These are phyloP conservation scores for Drosophila suzukii DNA, from an alignment of 1,140 invertebrate species.

Conservation along the genomic window DNA sequence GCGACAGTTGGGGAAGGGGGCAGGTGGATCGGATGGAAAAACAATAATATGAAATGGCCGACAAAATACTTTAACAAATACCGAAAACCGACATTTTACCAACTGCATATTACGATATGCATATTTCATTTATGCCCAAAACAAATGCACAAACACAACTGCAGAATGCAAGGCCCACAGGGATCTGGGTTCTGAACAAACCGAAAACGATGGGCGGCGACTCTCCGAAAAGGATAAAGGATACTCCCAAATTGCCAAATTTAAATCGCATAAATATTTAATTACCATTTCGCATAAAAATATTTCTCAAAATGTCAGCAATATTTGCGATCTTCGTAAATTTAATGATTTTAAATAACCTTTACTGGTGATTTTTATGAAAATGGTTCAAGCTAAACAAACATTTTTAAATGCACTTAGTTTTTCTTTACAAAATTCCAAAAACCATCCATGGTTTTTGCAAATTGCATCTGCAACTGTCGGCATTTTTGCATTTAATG, in stretches of 20 bases:
- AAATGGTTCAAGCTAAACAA: too few relatives aligned
- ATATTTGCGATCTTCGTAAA: neutral
- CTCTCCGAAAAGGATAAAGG: neutral
- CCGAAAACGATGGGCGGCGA: slow-evolving; percentile 13
- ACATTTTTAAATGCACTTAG: neutral
- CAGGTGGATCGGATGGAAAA: slow-evolving; percentile 9
- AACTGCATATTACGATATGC: slow-evolving; percentile 71
- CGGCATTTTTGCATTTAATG: slow-evolving; percentile 47
- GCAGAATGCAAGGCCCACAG: slow-evolving; percentile 14
- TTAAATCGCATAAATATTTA: neutral
- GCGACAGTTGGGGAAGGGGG: neutral
- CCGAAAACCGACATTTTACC: slow-evolving; percentile 67
- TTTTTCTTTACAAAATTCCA: neutral
- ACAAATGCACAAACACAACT: slow-evolving; percentile 36
- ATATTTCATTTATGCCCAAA: slow-evolving; percentile 66
- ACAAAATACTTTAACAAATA: slow-evolving; percentile 72
- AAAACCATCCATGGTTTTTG: slow-evolving; percentile 3
- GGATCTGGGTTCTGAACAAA: neutral
- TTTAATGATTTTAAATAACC: neutral
- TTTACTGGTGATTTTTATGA: too few relatives aligned
- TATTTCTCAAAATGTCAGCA: neutral
- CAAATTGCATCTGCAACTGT: slow-evolving; percentile 38
- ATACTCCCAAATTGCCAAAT: neutral
- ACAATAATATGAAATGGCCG: slow-evolving; percentile 57
- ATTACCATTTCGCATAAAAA: neutral